These are phyloP conservation scores for Halichondria panicea DNA, from an alignment of 37 sponge, comb jelly and placozoan genomes.

Conservation along the genomic window DNA sequence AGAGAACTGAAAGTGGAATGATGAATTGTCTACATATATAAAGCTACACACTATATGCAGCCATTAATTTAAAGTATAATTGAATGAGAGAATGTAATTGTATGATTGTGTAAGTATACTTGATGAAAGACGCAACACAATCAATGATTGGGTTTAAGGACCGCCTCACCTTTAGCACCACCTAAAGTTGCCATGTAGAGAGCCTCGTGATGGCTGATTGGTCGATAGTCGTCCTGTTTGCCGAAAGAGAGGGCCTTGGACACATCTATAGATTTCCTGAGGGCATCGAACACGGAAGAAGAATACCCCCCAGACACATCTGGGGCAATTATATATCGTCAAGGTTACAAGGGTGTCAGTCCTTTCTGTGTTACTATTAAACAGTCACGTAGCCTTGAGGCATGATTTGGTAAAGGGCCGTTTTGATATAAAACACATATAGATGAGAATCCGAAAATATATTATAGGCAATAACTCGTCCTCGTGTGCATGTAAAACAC, in stretches of 20 bases:
- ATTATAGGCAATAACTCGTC: too few species aligned
- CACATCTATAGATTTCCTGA: conserved; percentile 44
- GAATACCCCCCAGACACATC: conserved; percentile 84
- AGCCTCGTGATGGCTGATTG: conserved; percentile 61
- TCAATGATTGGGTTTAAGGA: too few species aligned
- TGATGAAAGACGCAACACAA: background rate
- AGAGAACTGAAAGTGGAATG: conserved; percentile 60
- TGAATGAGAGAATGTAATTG: background rate
- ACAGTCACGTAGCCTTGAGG: too few species aligned
- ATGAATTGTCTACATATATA: too few species aligned
- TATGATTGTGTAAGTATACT: background rate
- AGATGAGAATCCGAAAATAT: too few species aligned
- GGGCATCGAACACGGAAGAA: conserved; percentile 60
- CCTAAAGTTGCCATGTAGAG: conserved; percentile 84
- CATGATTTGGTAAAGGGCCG: too few species aligned
- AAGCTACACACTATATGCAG: too few species aligned
- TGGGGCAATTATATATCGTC: background rate
- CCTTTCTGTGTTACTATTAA: too few species aligned
- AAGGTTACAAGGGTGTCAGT: background rate
- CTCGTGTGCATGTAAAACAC: too few species aligned
- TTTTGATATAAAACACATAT: too few species aligned
- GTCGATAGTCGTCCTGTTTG: conserved; percentile 11
- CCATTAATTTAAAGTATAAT: background rate
- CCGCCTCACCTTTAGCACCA: conserved; percentile 60
- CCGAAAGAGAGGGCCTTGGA: conserved; percentile 52